Percentiles rank a stretch among this genome's conserved stretches.
These are phyloP conservation scores for Aleiodes sp. DNA, from an alignment of 1,140 invertebrate species.

Conservation along the genomic window DNA sequence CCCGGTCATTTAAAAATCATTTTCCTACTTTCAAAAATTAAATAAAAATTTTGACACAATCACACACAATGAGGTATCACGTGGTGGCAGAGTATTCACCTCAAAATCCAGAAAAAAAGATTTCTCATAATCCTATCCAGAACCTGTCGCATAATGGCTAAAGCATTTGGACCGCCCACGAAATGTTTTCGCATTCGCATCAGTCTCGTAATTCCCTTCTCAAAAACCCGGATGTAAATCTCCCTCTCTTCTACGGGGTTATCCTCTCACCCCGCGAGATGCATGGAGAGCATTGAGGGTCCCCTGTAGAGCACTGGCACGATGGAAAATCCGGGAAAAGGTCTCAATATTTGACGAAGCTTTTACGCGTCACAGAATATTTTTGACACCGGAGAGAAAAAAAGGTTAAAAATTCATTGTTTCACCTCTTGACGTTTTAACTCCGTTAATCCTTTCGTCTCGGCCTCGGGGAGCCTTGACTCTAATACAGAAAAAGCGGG, in stretches of 20 bases:
- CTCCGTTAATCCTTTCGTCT: background rate
- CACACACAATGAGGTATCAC: background rate
- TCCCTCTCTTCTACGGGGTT: background rate
- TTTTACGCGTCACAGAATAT: conserved; percentile 5
- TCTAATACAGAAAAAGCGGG: background rate
- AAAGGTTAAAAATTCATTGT: background rate
- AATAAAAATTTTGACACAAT: background rate
- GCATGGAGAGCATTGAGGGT: background rate
- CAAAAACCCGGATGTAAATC: background rate
- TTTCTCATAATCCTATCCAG: background rate
- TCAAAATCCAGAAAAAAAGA: background rate
- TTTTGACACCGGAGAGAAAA: background rate
- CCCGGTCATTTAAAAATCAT: too few relatives aligned
- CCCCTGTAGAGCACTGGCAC: background rate
- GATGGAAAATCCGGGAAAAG: conserved; percentile 4
- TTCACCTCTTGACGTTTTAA: background rate
- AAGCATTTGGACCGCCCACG: conserved; percentile 11
- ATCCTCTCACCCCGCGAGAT: background rate
- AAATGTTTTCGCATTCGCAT: background rate
- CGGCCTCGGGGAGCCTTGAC: background rate
- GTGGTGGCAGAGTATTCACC: background rate
- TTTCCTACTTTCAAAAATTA: too few relatives aligned
- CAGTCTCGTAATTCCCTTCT: background rate
- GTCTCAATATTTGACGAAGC: conserved; percentile 16
- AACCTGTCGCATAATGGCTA: background rate